These are phyloP conservation scores for Myiotriccus ornatus DNA, from an alignment of 2,797 vertebrate genomes.

Conservation along the genomic window DNA sequence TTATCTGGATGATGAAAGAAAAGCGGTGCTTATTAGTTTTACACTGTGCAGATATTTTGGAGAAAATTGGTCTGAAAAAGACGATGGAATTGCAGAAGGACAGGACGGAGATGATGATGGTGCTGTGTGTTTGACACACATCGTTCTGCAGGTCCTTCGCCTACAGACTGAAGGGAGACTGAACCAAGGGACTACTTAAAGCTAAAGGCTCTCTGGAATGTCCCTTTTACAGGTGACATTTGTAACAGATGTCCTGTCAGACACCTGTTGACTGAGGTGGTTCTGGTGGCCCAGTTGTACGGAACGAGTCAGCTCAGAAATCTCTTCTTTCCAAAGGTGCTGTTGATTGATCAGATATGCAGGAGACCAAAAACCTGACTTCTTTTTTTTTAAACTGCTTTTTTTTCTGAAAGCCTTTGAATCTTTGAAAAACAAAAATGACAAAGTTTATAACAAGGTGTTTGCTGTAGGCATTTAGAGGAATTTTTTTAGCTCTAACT, in stretches of 20 bases:
- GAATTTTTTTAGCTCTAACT: neutral
- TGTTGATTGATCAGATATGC: neutral
- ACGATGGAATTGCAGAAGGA: neutral
- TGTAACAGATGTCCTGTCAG: neutral
- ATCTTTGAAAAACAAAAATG: neutral
- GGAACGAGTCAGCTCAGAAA: neutral
- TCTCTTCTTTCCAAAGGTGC: neutral
- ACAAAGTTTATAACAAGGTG: neutral
- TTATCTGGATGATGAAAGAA: constrained; percentile 46
- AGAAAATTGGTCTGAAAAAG: neutral
- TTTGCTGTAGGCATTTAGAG: neutral
- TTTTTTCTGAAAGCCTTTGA: neutral
- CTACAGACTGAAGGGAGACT: neutral
- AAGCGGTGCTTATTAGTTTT: constrained; percentile 20
- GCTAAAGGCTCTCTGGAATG: neutral
- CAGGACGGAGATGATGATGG: neutral
- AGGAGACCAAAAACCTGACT: neutral
- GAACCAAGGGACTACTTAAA: neutral
- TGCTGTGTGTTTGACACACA: neutral
- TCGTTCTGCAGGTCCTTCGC: neutral
- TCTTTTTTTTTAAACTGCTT: fast-evolving
- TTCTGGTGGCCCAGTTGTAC: neutral
- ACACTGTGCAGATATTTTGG: neutral
- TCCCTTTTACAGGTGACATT: neutral
- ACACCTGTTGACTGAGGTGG: neutral